Conservation (phyloP, 2,888 invertebrate genomes). For the Meteorus colon region DNA sequence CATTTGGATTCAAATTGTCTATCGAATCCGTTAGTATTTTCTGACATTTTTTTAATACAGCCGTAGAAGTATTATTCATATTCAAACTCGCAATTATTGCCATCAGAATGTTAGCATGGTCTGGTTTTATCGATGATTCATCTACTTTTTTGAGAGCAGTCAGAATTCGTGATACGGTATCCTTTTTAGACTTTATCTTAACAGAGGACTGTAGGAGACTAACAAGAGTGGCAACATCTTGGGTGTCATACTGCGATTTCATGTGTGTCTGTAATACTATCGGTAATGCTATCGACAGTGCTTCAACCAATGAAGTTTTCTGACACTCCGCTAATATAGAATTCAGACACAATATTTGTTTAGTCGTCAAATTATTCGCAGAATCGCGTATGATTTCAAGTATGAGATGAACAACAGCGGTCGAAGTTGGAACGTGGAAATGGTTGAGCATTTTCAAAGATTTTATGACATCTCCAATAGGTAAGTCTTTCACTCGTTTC, state of each 20-base stretch:
- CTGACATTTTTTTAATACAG: not conserved
- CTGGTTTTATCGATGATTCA: not conserved
- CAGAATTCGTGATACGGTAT: not conserved
- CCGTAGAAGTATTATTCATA: not conserved
- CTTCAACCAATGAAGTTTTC: conserved; percentile 77
- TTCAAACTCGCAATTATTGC: not conserved
- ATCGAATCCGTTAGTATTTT: not conserved
- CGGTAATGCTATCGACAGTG: conserved; percentile 79
- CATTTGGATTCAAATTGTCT: not conserved
- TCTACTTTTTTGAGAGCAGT: conserved; percentile 34
- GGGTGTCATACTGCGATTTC: conserved; percentile 75
- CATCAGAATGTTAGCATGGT: not conserved
- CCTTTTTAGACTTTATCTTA: conserved; percentile 35
- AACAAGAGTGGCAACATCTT: conserved; percentile 75
- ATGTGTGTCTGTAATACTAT: conserved; percentile 80
- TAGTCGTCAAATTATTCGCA: conserved; percentile 77
- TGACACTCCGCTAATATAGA: conserved; percentile 76
- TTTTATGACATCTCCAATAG: conserved; percentile 76
- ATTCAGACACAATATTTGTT: conserved; percentile 79
- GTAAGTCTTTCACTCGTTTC: conserved; percentile 76
- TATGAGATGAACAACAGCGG: conserved; percentile 78
- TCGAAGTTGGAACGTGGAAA: conserved; percentile 77
- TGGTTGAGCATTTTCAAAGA: conserved; percentile 77
- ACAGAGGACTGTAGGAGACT: conserved; percentile 75
- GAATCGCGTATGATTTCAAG: conserved; percentile 79